These are phyloP conservation scores for Ibidorhyncha struthersii DNA, from an alignment of 2,113 vertebrate species.

Conservation along the genomic window DNA sequence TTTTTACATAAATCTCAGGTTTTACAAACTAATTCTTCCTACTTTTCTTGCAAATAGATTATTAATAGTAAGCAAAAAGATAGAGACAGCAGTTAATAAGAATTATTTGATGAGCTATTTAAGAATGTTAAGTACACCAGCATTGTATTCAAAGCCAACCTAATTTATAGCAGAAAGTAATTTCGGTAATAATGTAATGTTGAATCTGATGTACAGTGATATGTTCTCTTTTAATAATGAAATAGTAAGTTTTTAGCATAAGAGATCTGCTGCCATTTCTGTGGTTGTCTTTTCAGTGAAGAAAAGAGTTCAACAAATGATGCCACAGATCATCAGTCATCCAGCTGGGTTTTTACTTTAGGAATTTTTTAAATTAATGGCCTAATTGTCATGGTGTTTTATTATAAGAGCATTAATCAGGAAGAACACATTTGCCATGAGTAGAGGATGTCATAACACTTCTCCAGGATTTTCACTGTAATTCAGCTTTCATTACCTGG, in stretches of 20 bases:
- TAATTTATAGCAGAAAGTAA: neutral
- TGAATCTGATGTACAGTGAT: neutral
- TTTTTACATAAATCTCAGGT: neutral
- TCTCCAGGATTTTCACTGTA: neutral
- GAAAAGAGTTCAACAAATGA: neutral
- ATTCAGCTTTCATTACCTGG: neutral
- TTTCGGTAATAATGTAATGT: neutral
- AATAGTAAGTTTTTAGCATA: neutral
- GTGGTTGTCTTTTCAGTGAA: neutral
- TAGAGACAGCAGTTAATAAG: neutral
- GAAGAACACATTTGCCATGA: neutral
- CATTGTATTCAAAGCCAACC: neutral
- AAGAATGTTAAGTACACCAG: neutral
- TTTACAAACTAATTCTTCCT: neutral
- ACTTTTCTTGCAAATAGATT: neutral
- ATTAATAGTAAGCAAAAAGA: neutral
- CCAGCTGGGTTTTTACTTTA: neutral
- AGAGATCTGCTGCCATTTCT: neutral
- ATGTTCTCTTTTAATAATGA: neutral
- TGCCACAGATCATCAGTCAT: neutral
- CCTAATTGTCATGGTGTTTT: neutral
- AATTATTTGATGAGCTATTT: constrained; percentile 26
- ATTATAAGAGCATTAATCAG: constrained; percentile 1
- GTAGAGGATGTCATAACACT: neutral
- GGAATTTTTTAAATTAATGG: neutral